Conservation (phyloP, 2,113 vertebrate species). For the Columba janthina region DNA sequence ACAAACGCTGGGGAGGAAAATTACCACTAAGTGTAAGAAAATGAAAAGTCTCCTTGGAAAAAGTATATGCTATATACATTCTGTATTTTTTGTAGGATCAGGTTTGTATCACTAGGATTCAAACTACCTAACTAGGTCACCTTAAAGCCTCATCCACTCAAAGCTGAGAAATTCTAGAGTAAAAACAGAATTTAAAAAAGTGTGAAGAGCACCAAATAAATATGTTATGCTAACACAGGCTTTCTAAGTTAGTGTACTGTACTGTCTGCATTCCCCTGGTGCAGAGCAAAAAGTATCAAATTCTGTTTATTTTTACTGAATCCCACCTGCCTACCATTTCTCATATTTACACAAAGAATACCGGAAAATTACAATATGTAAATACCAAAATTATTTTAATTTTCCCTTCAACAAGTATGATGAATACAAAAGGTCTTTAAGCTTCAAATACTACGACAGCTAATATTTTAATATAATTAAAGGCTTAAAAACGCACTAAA, state of each 20-base stretch:
- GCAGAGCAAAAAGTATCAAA: constrained; percentile 3
- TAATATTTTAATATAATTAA: constrained; percentile 74
- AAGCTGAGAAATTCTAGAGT: neutral
- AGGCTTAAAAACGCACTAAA: constrained; percentile 50
- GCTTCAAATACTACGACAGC: constrained; percentile 63
- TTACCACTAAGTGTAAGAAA: neutral
- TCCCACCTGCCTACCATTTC: constrained; percentile 8
- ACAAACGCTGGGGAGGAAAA: neutral
- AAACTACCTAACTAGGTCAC: constrained; percentile 17
- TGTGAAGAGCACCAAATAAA: neutral
- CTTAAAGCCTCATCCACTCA: neutral
- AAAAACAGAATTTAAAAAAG: neutral
- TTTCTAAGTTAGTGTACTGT: neutral
- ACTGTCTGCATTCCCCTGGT: neutral
- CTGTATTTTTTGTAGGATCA: neutral
- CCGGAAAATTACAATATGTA: constrained; percentile 20
- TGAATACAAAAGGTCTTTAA: constrained; percentile 46
- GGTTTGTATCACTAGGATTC: neutral
- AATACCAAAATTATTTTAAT: constrained; percentile 48
- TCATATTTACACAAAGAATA: constrained; percentile 39
- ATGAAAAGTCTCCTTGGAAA: neutral
- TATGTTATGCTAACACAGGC: neutral
- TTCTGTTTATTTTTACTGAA: constrained; percentile 34
- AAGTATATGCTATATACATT: neutral
- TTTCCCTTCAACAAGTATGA: constrained; percentile 55